phyloP scores from a whole-genome alignment of 2,797 vertebrate species.

The Channa striata region DNA sequence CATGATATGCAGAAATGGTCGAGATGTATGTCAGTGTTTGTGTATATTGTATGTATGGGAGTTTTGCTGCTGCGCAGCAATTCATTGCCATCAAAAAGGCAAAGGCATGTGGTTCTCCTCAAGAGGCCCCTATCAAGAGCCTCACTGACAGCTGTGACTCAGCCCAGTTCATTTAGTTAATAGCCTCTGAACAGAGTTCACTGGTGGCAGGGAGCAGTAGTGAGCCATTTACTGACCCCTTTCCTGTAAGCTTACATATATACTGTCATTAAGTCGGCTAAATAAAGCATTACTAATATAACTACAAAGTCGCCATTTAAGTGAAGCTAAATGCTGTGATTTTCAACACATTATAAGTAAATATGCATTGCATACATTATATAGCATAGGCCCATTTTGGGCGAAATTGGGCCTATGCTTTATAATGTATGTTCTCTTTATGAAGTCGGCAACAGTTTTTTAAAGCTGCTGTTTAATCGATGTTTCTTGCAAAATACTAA shows the following conservation, averaged over 20 bases:
- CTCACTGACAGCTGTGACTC: constrained; percentile 47
- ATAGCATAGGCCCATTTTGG: too few relatives aligned
- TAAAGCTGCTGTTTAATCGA: too few relatives aligned
- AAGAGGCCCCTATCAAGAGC: constrained; percentile 8
- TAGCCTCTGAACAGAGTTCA: constrained; percentile 27
- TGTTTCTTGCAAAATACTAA: too few relatives aligned
- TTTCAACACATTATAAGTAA: too few relatives aligned
- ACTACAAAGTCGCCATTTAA: neutral
- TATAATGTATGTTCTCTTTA: too few relatives aligned
- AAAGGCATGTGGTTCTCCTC: neutral
- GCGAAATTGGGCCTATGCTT: too few relatives aligned
- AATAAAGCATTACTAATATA: neutral
- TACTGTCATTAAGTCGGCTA: constrained; percentile 5
- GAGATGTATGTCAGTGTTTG: constrained; percentile 16
- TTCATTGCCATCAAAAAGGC: constrained; percentile 13
- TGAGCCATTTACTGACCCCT: constrained; percentile 30
- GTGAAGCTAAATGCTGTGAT: too few relatives aligned
- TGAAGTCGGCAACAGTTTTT: too few relatives aligned
- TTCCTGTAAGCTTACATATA: constrained; percentile 1
- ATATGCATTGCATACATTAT: neutral
- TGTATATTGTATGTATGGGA: constrained; percentile 1
- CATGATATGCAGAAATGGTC: constrained; percentile 24
- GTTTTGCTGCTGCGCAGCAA: constrained; percentile 14
- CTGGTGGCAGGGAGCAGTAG: constrained; percentile 33
- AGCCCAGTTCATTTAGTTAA: constrained; percentile 48